Conservation (phyloP, 1,140 invertebrate species). For the Eumaeus atala region DNA sequence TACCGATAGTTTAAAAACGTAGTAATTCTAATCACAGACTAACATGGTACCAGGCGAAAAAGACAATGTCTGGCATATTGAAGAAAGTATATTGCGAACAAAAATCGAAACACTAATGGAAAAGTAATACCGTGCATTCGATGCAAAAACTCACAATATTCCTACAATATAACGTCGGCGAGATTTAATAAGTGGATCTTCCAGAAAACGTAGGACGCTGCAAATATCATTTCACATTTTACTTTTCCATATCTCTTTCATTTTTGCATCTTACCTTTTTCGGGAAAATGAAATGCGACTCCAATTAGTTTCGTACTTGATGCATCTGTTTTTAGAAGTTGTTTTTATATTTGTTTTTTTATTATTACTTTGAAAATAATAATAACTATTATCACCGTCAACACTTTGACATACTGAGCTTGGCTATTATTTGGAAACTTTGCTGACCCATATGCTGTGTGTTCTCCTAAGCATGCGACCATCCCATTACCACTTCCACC, state of each 20-base stretch:
- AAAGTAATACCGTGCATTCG: slow-evolving; percentile 40
- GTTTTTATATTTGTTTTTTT: too few relatives aligned
- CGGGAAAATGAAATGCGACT: slow-evolving; percentile 1
- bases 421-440: too few relatives aligned
- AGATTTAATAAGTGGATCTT: slow-evolving; percentile 26
- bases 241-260: slow-evolving; percentile 5
- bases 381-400: too few relatives aligned
- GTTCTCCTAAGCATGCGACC: too few relatives aligned
- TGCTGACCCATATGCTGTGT: too few relatives aligned
- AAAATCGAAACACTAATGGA: slow-evolving; percentile 46
- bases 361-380: too few relatives aligned
- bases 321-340: too few relatives aligned
- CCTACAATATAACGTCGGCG: slow-evolving; percentile 27
- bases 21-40: too few relatives aligned
- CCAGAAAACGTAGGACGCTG: slow-evolving; percentile 14
- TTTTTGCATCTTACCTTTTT: slow-evolving; percentile 13
- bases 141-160: slow-evolving; percentile 28
- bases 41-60: slow-evolving; percentile 18
- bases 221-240: neutral
- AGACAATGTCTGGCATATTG: slow-evolving; percentile 22
- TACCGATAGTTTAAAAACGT: too few relatives aligned
- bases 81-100: slow-evolving; percentile 30
- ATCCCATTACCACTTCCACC: too few relatives aligned
- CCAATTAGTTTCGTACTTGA: neutral
- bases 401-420: too few relatives aligned